Evolutionary conservation across 1,140 invertebrate genomes (phyloP), one percentile per base, ranked within the genome.

Genomic region (Phocides pigmalion): DNA sequence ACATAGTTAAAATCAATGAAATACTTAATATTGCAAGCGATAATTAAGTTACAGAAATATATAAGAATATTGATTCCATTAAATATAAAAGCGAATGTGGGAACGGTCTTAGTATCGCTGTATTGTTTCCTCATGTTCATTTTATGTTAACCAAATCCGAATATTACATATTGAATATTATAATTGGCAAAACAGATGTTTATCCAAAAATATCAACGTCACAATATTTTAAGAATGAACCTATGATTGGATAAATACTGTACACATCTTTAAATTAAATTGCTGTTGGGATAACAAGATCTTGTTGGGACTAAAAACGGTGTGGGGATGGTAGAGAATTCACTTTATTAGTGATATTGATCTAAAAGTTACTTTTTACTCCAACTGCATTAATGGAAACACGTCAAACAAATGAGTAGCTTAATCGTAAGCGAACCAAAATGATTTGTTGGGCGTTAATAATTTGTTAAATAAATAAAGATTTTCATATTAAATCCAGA

Each of bases 101-200:
- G 64, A 71, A 59, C 49, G 68, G 70, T 71, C 62, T 50, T 17
- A 51, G 41, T 15, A 41, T 59, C 56, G 66, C 65, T 70, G 59
- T 71, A 68, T 66, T 64, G 70, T 62, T 66, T 47, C 47, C 17
- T 59, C 47, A 54, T 71, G 9, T 63, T 46, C 54, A 61, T 67
- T 64, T 39, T 53, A 32, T 65, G 64, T 68, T 42, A 5, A 62
- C 35, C 44, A 46, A 53, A 41, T 51, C 47, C 46, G 59, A 44
- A 62, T 32, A 0, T 46, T 15, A 37, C 32, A 12, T 9, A 22
- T n/a, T n/a, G n/a, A n/a, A n/a, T n/a, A 28, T 28, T 8, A 28
- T 28, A 56, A 11, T n/a, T 44, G 17, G 11, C 5, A 5, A 46
- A 59, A 25, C 54, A 59, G 54, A 59, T 46, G n/a, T 59, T 59